phyloP scores from a whole-genome alignment of 2,888 invertebrate genomes.

The Acanthosoma haemorrhoidale region DNA sequence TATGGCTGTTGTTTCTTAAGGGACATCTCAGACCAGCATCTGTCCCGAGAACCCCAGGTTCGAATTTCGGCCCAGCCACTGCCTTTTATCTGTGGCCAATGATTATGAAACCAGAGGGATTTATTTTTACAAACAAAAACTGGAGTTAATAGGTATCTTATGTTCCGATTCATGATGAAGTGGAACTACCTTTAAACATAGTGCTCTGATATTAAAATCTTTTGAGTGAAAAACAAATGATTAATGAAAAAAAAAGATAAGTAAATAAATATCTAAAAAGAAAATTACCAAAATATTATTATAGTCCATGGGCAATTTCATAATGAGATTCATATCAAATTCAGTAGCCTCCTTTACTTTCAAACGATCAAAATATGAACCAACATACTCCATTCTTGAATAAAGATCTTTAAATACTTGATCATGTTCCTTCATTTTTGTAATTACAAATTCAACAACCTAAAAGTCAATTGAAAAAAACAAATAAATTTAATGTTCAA shows the following conservation, averaged over 20 bases:
- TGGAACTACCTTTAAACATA: no score
- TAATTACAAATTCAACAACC: constrained; percentile 19
- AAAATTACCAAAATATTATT: constrained; percentile 26
- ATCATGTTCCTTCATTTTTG: constrained; percentile 7
- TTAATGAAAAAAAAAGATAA: not conserved
- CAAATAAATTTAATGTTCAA: not conserved
- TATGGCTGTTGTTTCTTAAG: no score
- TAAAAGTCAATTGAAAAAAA: not conserved
- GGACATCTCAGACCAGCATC: no score
- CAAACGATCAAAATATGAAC: constrained; percentile 58
- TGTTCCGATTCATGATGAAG: no score
- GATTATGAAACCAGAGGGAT: no score
- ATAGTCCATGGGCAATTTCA: constrained; percentile 44
- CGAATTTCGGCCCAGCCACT: no score
- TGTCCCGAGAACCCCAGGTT: no score
- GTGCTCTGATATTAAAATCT: not conserved
- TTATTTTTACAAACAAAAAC: no score
- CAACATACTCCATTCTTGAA: constrained; percentile 45
- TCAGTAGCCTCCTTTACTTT: constrained; percentile 57
- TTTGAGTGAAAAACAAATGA: not conserved
- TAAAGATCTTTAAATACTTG: constrained; percentile 28
- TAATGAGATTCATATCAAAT: constrained; percentile 57
- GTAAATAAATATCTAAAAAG: no score
- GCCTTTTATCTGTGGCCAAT: no score
- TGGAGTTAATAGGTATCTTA: no score